Evolutionary conservation across 2,797 vertebrate genomes (phyloP), one percentile per base, ranked within the genome.

Genomic region (Chromobotia macracanthus): DNA sequence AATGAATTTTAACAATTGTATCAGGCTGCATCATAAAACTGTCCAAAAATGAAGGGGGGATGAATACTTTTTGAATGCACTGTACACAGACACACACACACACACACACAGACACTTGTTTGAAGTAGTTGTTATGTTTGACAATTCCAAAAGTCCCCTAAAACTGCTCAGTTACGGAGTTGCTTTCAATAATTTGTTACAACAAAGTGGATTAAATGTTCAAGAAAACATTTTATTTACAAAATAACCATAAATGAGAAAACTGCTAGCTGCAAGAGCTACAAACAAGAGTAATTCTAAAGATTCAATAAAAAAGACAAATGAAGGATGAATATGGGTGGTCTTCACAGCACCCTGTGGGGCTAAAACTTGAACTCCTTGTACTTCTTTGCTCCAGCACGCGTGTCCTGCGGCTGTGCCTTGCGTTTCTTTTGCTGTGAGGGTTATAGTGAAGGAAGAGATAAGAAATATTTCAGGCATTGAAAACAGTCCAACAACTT

Each of bases 301-400:
- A 25, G 13, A 51, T n/a, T 60, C 16, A 8, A 31, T 46, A 35
- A 71, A 79, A 76, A 67, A 66, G 48, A 71, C 35, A 48, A 58
- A 25, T 13, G 50, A 69, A 38, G 70, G 8, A 48, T 53, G 79
- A 53, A 84, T 79, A 77, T 70, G 25, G 0, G 74, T 28, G 58
- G 18, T 3, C 9, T 21, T 63, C 70, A n/a, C 51, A 80, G 69
- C 78, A 61, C 15, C 35, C 75, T 38, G 18, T 84, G 23, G 19
- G 12, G 84, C 86, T 95, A 97, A 89, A 97, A 97, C 89, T 97
- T 97, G 92, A 97, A 97, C 86, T 97, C 96, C 82, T 97, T 97
- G 88, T 97, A 97, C 86, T 97, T 97, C 92, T 97, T 97, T 84
- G 94, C 95, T 0, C 95, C 95, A 0, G 94, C 89, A 6, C 96